Evolutionary conservation across 2,888 invertebrate species (phyloP).

Genomic region (Alcis repandata): DNA sequence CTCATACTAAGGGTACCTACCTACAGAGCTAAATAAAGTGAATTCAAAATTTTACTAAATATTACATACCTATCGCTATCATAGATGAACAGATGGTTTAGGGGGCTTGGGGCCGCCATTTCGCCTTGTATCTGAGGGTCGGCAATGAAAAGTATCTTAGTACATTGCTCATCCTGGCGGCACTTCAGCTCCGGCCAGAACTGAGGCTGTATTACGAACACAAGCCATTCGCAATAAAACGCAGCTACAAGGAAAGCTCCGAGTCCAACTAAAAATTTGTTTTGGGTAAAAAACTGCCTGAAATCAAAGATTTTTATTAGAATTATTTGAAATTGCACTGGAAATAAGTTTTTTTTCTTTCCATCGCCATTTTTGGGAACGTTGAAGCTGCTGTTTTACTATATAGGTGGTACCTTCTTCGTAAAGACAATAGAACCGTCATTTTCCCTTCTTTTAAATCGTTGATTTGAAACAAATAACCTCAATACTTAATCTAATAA

Average conservation of each 20-base stretch:
- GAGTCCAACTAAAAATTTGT: slow-evolving; percentile 66
- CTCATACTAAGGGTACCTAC: no score
- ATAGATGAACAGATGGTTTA: slow-evolving; percentile 92
- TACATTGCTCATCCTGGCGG: slow-evolving; percentile 78
- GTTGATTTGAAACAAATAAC: no score
- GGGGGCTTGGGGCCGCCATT: slow-evolving; percentile 88
- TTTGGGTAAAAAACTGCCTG: slow-evolving; percentile 1
- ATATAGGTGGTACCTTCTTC: slow-evolving; percentile 64
- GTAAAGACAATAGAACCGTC: slow-evolving; percentile 18
- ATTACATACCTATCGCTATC: slow-evolving; percentile 93
- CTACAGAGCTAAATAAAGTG: no score
- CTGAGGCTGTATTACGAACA: slow-evolving; percentile 74
- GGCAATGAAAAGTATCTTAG: slow-evolving; percentile 91
- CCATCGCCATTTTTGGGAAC: not conserved
- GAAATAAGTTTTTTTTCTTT: slow-evolving; percentile 1
- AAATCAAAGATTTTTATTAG: not conserved
- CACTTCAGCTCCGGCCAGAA: slow-evolving; percentile 83
- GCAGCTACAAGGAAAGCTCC: slow-evolving; percentile 56
- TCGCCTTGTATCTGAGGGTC: slow-evolving; percentile 98
- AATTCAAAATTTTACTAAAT: not conserved
- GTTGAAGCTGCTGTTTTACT: no score
- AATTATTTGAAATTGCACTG: slow-evolving; percentile 59
- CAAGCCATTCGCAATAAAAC: slow-evolving; percentile 86
- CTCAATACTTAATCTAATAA: no score
- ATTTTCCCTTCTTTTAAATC: no score